Percentiles rank a stretch among this genome's conserved stretches.
These are phyloP conservation scores for Corythornis cristatus DNA, from an alignment of 2,113 vertebrate species.

Conservation along the genomic window DNA sequence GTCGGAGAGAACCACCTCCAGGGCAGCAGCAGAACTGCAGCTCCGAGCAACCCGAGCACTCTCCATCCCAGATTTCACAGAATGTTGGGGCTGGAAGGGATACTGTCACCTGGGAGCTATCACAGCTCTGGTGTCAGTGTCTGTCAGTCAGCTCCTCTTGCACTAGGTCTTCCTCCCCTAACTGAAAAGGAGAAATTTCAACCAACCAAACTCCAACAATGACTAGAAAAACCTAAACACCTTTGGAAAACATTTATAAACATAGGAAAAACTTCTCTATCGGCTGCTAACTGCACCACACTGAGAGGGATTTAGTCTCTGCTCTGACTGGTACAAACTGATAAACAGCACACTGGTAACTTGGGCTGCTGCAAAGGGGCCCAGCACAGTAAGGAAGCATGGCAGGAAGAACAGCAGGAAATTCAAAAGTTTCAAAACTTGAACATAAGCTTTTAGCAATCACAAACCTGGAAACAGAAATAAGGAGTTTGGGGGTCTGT, in stretches of 20 bases:
- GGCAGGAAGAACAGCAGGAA: background rate
- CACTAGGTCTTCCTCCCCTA: background rate
- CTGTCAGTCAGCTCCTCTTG: background rate
- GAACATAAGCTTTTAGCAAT: background rate
- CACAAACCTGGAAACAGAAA: background rate
- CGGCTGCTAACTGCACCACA: background rate
- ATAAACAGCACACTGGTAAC: background rate
- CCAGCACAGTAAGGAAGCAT: background rate
- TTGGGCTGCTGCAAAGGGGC: background rate
- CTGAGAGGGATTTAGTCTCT: background rate
- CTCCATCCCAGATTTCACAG: background rate
- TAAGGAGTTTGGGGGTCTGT: background rate
- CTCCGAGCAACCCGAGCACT: accelerated
- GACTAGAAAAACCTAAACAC: background rate
- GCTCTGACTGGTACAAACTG: background rate
- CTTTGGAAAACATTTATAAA: background rate
- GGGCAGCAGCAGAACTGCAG: conserved; percentile 45
- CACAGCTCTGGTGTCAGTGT: background rate
- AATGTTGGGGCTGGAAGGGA: too few species aligned
- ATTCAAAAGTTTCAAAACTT: background rate
- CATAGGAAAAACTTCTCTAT: background rate
- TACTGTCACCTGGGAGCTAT: background rate
- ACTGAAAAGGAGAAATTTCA: background rate
- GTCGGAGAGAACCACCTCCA: conserved; percentile 32
- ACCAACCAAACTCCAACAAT: background rate